A percentile compares a stretch with the other conserved stretches of the same genome.
Conservation (phyloP, 1,140 invertebrate species). For the Pogonus chalceus region DNA sequence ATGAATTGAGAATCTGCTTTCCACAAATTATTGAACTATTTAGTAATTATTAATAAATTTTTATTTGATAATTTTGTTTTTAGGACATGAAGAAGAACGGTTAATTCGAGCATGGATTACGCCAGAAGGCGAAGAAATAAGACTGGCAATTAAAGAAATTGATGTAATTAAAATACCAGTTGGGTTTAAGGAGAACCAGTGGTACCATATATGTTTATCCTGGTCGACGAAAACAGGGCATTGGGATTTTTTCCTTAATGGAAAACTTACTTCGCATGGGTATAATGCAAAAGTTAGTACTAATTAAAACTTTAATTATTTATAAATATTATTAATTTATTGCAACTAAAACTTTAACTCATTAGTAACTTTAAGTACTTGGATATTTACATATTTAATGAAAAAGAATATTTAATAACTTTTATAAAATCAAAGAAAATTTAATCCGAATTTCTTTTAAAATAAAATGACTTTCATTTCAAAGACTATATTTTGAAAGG, state of each 20-base stretch:
- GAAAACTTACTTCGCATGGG: slow-evolving; percentile 36
- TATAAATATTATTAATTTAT: too few relatives aligned
- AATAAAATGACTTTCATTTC: too few relatives aligned
- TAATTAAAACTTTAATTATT: slow-evolving; percentile 1
- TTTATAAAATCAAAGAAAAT: too few relatives aligned
- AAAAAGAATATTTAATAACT: too few relatives aligned
- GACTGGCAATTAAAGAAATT: slow-evolving; percentile 44
- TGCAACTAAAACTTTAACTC: too few relatives aligned
- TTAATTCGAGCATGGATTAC: slow-evolving; percentile 50
- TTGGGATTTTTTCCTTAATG: slow-evolving; percentile 50
- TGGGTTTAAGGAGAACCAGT: slow-evolving; percentile 41
- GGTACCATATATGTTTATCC: slow-evolving; percentile 56
- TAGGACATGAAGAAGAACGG: slow-evolving; percentile 48
- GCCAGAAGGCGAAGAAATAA: slow-evolving; percentile 40
- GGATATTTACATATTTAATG: too few relatives aligned
- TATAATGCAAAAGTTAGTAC: slow-evolving; percentile 39
- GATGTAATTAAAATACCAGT: slow-evolving; percentile 37
- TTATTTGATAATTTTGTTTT: slow-evolving; percentile 16
- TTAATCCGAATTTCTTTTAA: too few relatives aligned
- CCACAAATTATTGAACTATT: too few relatives aligned
- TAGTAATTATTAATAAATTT: too few relatives aligned
- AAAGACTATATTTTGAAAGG: too few relatives aligned
- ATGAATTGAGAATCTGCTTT: too few relatives aligned
- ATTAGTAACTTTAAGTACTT: too few relatives aligned
- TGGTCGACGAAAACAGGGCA: slow-evolving; percentile 48